A percentile compares a stretch with the other conserved stretches of the same genome.
Conservation (phyloP, 2,797 vertebrate species). For the Psittacula derbiana region DNA sequence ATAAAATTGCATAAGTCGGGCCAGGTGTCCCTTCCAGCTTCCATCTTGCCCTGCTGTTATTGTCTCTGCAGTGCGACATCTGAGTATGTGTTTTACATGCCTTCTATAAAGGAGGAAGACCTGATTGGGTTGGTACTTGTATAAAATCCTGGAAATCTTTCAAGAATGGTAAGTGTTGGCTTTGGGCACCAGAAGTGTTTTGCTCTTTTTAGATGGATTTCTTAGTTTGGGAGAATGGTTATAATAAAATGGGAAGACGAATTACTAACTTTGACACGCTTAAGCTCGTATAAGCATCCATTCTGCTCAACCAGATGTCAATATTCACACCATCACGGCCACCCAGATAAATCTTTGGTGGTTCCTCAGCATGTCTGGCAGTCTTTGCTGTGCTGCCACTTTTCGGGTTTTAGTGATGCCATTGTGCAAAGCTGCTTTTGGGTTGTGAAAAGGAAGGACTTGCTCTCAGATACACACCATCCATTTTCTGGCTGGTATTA, state of each 20-base stretch:
- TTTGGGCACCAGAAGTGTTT: not conserved
- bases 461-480: not conserved
- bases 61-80: not conserved
- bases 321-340: not conserved
- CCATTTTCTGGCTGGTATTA: not conserved
- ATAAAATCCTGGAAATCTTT: not conserved
- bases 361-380: not conserved
- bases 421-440: not conserved
- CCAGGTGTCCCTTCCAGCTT: not conserved
- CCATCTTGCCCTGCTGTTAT: not conserved
- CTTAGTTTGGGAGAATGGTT: not conserved
- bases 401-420: not conserved
- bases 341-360: not conserved
- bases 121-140: not conserved
- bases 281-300: not conserved
- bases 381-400: not conserved
- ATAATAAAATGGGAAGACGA: not conserved
- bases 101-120: not conserved
- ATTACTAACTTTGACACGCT: not conserved
- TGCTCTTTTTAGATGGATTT: not conserved
- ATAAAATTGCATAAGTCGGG: not conserved
- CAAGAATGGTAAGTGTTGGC: not conserved
- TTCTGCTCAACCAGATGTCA: not conserved
- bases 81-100: not conserved
- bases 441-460: not conserved